Conservation (phyloP, 2,888 invertebrate species). For the Tenodera sinensis region DNA sequence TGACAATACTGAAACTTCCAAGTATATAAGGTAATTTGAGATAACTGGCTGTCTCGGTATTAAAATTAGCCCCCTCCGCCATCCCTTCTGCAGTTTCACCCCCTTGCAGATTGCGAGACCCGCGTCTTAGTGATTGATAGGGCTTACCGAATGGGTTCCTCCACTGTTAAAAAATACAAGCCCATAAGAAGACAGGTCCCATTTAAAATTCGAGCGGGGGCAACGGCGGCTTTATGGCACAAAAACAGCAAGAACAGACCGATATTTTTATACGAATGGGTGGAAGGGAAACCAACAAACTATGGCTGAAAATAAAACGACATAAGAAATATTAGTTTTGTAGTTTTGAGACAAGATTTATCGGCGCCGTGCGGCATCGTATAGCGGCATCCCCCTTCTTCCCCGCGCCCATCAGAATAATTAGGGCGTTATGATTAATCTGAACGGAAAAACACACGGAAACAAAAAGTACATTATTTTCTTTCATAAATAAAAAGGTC, state of each 20-base stretch:
- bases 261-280: conserved; percentile 1
- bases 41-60: conserved; percentile 21
- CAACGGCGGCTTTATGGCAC: not conserved
- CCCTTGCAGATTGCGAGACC: conserved; percentile 11
- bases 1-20: conserved; percentile 4
- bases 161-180: conserved; percentile 11
- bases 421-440: not conserved
- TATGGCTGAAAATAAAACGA: not conserved
- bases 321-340: conserved; percentile 1
- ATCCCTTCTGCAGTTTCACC: not conserved
- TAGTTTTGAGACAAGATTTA: conserved; percentile 5
- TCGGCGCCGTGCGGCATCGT: not conserved
- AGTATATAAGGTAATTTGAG: conserved; percentile 22
- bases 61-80: conserved; percentile 20
- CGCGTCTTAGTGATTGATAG: conserved; percentile 20
- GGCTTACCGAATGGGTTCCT: conserved; percentile 7
- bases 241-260: not conserved
- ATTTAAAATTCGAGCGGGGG: conserved; percentile 1
- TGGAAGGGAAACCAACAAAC: not conserved
- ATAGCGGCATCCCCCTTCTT: not conserved
- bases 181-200: conserved; percentile 14
- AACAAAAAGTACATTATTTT: not conserved
- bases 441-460: not conserved
- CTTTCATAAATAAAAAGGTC: not conserved
- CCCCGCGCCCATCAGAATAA: not conserved